Evolutionary conservation across 2,113 vertebrate genomes (phyloP), one percentile per base, ranked within the genome.

Genomic region (Oriolus oriolus): DNA sequence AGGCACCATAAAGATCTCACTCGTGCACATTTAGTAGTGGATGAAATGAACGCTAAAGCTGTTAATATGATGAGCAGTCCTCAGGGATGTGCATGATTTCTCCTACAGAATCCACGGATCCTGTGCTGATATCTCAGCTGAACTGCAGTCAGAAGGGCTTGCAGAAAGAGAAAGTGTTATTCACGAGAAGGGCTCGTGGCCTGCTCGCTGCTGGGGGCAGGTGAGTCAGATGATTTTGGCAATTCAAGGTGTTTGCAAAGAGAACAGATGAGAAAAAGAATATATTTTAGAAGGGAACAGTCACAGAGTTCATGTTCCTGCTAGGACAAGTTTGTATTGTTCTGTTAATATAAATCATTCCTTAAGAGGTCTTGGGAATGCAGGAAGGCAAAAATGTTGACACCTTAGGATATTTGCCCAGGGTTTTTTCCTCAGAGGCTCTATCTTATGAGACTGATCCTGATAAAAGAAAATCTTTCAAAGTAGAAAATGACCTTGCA

Each of bases 281-380:
- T 56, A 19, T 63, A 16, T 79, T 93, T 68, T 60, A 35, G 50
- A 63, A 90, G 39, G 42, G 64, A 95, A 74, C 35, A 37, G 71
- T 92, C 83, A 80, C 65, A 37, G 33, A 81, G 71, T 70, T 95
- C 71, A 52, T 11, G 16, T 54, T 95, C 92, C 54, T 95, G 95
- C 89, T 65, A 66, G 45, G 79, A 84, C 96, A 97, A 90, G 92
- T 89, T 95, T 84, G 45, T 86, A 61, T 86, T 97, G 88, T 96
- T 96, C 82, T 88, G 57, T 47, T 87, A 54, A 53, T 66, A 3
- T 18, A 73, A 93, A 45, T 76, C 1, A 49, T 57, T 80, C 50
- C 39, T 80, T 63, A 68, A 76, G 27, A 73, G 59, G 9, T 35
- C 47, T 66, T 66, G 60, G 56, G 68, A 81, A 74, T 81, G 53